A percentile compares a stretch with the other conserved stretches of the same genome.
Evolutionary conservation across 2,888 invertebrate species (phyloP).

Genomic region (Serrognathus titanus): DNA sequence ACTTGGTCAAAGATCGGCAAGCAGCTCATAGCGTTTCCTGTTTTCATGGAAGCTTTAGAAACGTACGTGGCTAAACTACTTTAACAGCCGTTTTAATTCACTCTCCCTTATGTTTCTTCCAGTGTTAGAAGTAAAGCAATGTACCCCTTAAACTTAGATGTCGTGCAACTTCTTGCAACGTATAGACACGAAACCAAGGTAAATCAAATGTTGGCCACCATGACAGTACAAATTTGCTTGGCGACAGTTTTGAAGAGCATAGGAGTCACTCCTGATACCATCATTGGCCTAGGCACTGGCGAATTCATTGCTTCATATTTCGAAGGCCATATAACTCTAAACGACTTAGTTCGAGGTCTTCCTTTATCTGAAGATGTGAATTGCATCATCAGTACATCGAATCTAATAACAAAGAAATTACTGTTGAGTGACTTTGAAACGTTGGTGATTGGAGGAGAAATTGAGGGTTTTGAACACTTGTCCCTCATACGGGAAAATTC

Average conservation of each 20-base stretch:
- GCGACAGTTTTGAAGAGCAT: slow-evolving; percentile 52
- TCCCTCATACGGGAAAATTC: too few species aligned
- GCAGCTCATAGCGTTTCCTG: neutral
- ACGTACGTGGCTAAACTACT: neutral
- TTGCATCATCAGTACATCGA: too few species aligned
- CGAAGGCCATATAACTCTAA: slow-evolving; percentile 78
- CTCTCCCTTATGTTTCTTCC: neutral
- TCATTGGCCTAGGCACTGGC: slow-evolving; percentile 75
- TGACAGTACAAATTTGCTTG: slow-evolving; percentile 57
- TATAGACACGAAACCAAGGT: neutral
- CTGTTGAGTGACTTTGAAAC: too few species aligned
- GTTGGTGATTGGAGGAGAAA: too few species aligned
- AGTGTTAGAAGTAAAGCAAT: neutral
- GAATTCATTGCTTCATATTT: slow-evolving; percentile 90
- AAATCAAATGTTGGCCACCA: slow-evolving; percentile 20
- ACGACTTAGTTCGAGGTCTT: slow-evolving; percentile 57
- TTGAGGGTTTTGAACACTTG: too few species aligned
- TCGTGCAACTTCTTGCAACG: neutral
- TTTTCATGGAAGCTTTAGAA: slow-evolving; percentile 1
- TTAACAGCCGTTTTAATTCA: neutral
- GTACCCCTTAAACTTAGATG: neutral
- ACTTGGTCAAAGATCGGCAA: slow-evolving; percentile 1
- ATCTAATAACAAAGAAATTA: too few species aligned
- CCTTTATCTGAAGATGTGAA: too few species aligned
- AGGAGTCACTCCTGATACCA: slow-evolving; percentile 37